Evolutionary conservation across 1,140 invertebrate species (phyloP).

Genomic region (Monomorium pharaonis): DNA sequence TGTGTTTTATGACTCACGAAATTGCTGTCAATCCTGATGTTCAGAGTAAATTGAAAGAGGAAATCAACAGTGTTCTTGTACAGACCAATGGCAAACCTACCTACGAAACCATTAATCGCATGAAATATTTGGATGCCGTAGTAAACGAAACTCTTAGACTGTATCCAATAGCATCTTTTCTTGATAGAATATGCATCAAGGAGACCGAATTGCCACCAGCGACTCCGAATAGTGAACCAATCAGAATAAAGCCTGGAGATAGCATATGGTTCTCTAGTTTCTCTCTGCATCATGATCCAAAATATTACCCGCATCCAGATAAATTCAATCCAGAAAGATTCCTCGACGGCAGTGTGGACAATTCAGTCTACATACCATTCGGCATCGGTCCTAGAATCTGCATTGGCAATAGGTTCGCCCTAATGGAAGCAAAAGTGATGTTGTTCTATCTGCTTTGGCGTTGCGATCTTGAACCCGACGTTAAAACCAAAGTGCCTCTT

Average conservation of each 20-base stretch:
- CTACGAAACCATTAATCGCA: background rate
- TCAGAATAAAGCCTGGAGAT: background rate
- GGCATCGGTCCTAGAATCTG: conserved; percentile 84
- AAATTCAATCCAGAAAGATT: conserved; percentile 57
- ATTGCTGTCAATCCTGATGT: background rate
- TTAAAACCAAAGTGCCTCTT: conserved; percentile 71
- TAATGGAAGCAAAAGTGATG: conserved; percentile 74
- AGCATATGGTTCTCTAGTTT: background rate
- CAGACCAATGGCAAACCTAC: background rate
- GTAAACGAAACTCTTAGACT: conserved; percentile 29
- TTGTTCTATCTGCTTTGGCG: conserved; percentile 71
- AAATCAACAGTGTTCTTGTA: background rate
- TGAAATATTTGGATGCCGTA: background rate
- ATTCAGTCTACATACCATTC: conserved; percentile 67
- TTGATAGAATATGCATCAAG: conserved; percentile 53
- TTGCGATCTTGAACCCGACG: conserved; percentile 67
- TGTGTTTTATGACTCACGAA: background rate
- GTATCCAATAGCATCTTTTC: background rate
- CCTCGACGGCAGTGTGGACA: background rate
- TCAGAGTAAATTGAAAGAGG: background rate
- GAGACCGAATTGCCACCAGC: conserved; percentile 45
- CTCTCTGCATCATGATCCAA: conserved; percentile 30
- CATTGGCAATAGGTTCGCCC: conserved; percentile 81
- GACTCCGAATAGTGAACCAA: background rate
- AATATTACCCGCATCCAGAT: conserved; percentile 7